A percentile compares a stretch with the other conserved stretches of the same genome.
These are phyloP conservation scores for Drosophila micromelanica DNA, from an alignment of 1,140 invertebrate species.

Conservation along the genomic window DNA sequence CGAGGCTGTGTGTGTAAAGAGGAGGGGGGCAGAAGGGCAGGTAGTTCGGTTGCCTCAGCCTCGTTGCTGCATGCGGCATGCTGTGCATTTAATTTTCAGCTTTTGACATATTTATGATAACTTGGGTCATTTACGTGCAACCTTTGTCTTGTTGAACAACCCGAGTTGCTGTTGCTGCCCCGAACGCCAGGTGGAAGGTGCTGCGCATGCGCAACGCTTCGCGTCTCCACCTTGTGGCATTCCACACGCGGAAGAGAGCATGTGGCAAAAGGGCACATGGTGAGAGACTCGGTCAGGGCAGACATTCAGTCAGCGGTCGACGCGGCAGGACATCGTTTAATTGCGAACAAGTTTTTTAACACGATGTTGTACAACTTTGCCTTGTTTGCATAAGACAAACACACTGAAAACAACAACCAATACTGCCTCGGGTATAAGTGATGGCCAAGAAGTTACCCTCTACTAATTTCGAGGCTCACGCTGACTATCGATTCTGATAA, in stretches of 20 bases:
- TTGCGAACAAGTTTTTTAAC: slow-evolving; percentile 85
- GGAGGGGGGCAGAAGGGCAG: not conserved
- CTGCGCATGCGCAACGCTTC: slow-evolving; percentile 49
- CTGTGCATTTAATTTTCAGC: slow-evolving; percentile 82
- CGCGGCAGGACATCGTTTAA: slow-evolving; percentile 84
- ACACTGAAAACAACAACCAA: slow-evolving; percentile 10
- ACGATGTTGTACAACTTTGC: slow-evolving; percentile 79
- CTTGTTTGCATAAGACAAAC: slow-evolving; percentile 74
- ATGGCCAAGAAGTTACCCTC: not conserved
- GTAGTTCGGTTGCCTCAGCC: slow-evolving; percentile 6
- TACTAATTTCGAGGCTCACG: not conserved
- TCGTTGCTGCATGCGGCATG: slow-evolving; percentile 51
- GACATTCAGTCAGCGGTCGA: slow-evolving; percentile 70
- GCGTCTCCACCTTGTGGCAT: slow-evolving; percentile 36
- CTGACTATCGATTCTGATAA: too few species aligned
- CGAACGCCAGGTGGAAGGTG: slow-evolving; percentile 77
- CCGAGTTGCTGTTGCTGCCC: slow-evolving; percentile 22
- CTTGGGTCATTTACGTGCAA: slow-evolving; percentile 84
- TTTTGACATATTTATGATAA: slow-evolving; percentile 84
- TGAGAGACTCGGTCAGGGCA: slow-evolving; percentile 34
- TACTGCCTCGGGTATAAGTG: not conserved
- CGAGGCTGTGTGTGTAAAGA: slow-evolving; percentile 11
- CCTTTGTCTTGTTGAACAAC: slow-evolving; percentile 72
- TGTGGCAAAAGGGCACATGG: slow-evolving; percentile 4
- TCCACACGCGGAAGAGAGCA: slow-evolving; percentile 11